Conservation (phyloP, 1,140 invertebrate species). For the Cyrtorhinus lividipennis region DNA sequence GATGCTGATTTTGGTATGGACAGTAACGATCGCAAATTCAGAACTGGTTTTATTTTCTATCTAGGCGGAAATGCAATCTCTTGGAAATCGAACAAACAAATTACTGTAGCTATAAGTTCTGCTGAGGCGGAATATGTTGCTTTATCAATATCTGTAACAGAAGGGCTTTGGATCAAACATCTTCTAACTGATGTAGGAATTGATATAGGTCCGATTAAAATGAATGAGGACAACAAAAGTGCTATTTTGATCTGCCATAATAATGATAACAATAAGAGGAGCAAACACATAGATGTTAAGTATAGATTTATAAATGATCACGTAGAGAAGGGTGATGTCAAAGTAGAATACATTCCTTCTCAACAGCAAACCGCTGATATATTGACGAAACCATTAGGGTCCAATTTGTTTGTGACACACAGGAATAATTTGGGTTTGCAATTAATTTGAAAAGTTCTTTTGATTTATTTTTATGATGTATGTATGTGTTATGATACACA, state of each 20-base stretch:
- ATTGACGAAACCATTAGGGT: slow-evolving; percentile 9
- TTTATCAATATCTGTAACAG: neutral
- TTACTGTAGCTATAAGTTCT: slow-evolving; percentile 31
- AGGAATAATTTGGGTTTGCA: too few relatives aligned
- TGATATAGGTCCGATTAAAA: neutral
- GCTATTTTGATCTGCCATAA: neutral
- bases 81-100: slow-evolving; percentile 37
- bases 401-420: neutral
- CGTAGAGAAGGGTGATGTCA: slow-evolving; percentile 12
- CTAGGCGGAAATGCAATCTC: slow-evolving; percentile 30
- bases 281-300: slow-evolving; percentile 12
- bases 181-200: neutral
- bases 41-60: slow-evolving; percentile 29
- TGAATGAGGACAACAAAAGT: slow-evolving; percentile 23
- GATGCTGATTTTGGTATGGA: slow-evolving; percentile 28
- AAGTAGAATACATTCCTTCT: slow-evolving; percentile 16
- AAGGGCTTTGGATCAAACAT: neutral
- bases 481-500: too few relatives aligned
- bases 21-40: slow-evolving; percentile 26
- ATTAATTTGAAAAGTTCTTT: too few relatives aligned
- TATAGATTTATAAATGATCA: slow-evolving; percentile 19
- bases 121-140: neutral
- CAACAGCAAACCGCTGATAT: slow-evolving; percentile 14
- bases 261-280: neutral
- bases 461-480: too few relatives aligned